Conservation (phyloP, 2,888 invertebrate genomes). For the Trachelus tabidus region DNA sequence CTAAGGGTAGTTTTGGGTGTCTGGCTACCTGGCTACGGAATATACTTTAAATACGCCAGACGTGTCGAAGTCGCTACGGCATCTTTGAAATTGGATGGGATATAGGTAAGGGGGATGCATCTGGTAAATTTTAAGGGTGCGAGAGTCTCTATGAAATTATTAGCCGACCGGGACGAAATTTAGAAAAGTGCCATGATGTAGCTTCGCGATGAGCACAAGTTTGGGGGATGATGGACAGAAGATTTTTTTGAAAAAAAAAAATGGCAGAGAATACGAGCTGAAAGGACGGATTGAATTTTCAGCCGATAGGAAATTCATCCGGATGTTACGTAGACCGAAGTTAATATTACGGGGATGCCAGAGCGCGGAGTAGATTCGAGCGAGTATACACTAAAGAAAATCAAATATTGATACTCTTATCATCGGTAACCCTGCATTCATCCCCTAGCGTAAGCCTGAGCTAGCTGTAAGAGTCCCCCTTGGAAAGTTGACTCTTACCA, state of each 20-base stretch:
- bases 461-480: neutral
- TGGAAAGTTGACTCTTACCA: neutral
- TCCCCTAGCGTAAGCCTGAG: neutral
- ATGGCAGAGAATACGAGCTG: neutral
- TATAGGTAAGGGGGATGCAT: neutral
- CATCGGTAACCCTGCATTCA: neutral
- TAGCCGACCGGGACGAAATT: neutral
- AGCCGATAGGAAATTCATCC: neutral
- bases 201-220: neutral
- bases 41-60: neutral
- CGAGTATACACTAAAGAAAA: neutral
- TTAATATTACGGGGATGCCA: neutral
- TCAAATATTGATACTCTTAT: conserved; percentile 3
- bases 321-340: neutral
- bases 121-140: neutral
- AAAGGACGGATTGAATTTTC: neutral
- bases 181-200: no score
- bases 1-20: neutral
- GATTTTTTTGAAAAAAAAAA: neutral
- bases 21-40: neutral
- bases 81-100: neutral
- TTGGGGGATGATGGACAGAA: neutral
- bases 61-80: neutral
- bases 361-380: neutral
- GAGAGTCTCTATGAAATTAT: neutral